A percentile compares a stretch with the other conserved stretches of the same genome.
Evolutionary conservation across 2,888 invertebrate genomes (phyloP).

Genomic region (Flexamia atlantica): DNA sequence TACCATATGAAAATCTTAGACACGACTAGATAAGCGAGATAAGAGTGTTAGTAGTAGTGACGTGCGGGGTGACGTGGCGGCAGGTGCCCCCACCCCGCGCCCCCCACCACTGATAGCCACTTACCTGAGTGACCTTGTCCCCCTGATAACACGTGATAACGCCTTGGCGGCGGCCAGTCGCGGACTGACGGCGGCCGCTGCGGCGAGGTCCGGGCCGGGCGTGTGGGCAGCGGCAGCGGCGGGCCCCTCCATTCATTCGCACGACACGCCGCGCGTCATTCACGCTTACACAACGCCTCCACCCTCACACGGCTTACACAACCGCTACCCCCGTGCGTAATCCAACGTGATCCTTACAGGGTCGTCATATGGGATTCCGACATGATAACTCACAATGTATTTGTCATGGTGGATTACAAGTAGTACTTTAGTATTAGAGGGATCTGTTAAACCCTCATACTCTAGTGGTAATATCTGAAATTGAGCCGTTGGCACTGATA

Average conservation of each 20-base stretch:
- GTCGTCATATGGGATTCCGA: too few relatives aligned
- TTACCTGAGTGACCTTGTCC: constrained; percentile 53
- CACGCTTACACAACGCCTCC: constrained; percentile 22
- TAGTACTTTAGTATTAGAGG: too few relatives aligned
- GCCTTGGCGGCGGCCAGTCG: constrained; percentile 2
- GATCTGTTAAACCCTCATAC: too few relatives aligned
- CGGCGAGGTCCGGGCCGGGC: constrained; percentile 43
- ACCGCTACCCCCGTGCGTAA: too few relatives aligned
- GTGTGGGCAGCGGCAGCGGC: constrained; percentile 16
- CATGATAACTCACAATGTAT: too few relatives aligned
- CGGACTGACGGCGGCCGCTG: constrained; percentile 15
- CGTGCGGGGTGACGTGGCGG: not conserved
- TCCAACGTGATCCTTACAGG: too few relatives aligned
- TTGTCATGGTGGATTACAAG: too few relatives aligned
- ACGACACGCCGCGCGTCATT: constrained; percentile 10
- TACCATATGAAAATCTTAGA: too few relatives aligned
- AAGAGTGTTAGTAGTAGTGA: not conserved
- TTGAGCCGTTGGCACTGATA: too few relatives aligned
- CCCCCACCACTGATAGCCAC: constrained; percentile 13
- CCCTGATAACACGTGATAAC: constrained; percentile 47
- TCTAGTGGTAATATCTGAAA: too few relatives aligned
- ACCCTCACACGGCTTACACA: constrained; percentile 4
- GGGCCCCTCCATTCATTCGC: constrained; percentile 37
- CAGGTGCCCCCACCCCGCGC: constrained; percentile 30
- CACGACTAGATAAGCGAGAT: not conserved